These are phyloP conservation scores for Tachina lurida DNA, from an alignment of 2,888 invertebrate species.

Conservation along the genomic window DNA sequence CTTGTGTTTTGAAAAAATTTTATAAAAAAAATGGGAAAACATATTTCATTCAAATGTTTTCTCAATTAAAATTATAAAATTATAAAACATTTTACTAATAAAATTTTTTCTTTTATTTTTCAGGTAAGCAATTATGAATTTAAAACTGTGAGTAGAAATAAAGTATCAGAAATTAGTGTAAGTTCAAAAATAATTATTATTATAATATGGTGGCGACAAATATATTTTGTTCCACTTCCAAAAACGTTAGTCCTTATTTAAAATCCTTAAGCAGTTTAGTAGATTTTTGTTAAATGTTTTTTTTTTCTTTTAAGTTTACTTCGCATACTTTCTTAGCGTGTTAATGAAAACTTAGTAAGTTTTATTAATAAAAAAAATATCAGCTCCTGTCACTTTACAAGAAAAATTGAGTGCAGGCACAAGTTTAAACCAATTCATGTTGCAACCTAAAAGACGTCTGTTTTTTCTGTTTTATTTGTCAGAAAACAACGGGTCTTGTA, in stretches of 20 bases:
- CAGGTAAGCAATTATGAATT: conserved; percentile 26
- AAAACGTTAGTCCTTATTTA: no score
- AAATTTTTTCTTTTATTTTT: conserved; percentile 1
- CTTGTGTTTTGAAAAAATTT: no score
- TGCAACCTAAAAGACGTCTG: conserved; percentile 21
- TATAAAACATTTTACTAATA: neutral
- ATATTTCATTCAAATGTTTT: neutral
- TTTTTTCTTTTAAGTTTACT: no score
- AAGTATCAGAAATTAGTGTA: neutral
- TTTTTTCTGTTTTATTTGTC: conserved; percentile 32
- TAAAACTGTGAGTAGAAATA: conserved; percentile 15
- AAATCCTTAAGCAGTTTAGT: no score
- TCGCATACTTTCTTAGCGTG: neutral
- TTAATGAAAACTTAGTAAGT: conserved; percentile 9
- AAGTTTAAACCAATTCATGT: conserved; percentile 58
- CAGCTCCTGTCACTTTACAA: conserved; percentile 37
- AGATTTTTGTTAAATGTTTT: no score
- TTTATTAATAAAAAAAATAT: neutral
- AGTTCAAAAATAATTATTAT: no score
- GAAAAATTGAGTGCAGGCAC: conserved; percentile 56
- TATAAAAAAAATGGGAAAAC: no score
- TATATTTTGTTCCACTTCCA: neutral
- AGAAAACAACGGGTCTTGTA: conserved; percentile 43
- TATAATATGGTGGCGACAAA: neutral
- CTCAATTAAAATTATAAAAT: neutral